Evolutionary conservation across 2,797 vertebrate species (phyloP).

Genomic region (Peromyscus nudipes): DNA sequence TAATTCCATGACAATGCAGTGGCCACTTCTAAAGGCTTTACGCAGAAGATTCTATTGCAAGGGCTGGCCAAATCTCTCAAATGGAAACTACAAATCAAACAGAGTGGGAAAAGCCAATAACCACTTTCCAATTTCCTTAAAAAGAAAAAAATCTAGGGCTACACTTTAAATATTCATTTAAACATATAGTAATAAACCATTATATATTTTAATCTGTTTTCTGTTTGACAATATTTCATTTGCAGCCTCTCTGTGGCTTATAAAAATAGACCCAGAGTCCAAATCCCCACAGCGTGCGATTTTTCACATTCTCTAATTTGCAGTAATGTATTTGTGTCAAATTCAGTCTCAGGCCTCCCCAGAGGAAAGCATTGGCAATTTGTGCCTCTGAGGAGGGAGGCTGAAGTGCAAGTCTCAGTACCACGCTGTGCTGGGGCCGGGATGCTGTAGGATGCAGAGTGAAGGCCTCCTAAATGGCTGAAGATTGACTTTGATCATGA

Average conservation of each 20-base stretch:
- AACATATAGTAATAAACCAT: conserved; percentile 69
- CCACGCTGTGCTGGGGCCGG: not conserved
- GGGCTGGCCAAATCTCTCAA: not conserved
- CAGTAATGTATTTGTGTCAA: conserved; percentile 53
- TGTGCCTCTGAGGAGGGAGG: not conserved
- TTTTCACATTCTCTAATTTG: conserved; percentile 71
- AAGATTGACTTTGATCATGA: not conserved
- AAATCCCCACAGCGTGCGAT: conserved; percentile 67
- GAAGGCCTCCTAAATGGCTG: not conserved
- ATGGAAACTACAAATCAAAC: conserved; percentile 54
- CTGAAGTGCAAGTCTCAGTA: not conserved
- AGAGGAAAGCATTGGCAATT: not conserved
- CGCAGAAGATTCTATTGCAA: not conserved
- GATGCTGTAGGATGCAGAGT: accelerated
- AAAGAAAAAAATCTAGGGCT: conserved; percentile 21
- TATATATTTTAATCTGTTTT: conserved; percentile 74
- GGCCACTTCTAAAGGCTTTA: not conserved
- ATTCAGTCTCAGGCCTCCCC: not conserved
- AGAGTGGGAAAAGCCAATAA: not conserved
- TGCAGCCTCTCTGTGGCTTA: conserved; percentile 70
- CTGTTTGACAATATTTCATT: conserved; percentile 78
- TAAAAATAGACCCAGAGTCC: conserved; percentile 75
- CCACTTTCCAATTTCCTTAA: conserved; percentile 28
- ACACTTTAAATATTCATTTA: conserved; percentile 72
- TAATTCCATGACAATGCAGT: not conserved